These are phyloP conservation scores for Tupiocoris notatus DNA, from an alignment of 2,888 invertebrate genomes.

Conservation along the genomic window DNA sequence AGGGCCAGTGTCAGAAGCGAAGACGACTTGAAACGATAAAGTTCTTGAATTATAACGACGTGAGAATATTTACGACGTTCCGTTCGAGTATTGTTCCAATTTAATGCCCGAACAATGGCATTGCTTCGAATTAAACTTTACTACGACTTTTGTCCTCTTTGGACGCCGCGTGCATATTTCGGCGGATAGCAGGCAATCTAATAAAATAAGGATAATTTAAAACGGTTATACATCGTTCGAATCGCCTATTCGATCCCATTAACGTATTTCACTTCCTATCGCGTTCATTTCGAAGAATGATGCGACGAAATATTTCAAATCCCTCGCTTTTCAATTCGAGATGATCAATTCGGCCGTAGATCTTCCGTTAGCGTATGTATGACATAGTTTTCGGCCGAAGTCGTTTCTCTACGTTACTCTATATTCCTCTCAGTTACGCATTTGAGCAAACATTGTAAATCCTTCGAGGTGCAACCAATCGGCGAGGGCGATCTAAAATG, in stretches of 20 bases:
- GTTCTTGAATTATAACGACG: conserved; percentile 11
- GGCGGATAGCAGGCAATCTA: no score
- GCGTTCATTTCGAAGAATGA: background rate
- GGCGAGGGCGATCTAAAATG: conserved; percentile 7
- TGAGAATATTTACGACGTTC: conserved; percentile 21
- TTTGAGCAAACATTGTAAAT: conserved; percentile 17
- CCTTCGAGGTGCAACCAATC: conserved; percentile 7
- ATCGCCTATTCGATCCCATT: no score
- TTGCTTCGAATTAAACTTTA: no score
- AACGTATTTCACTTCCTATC: no score
- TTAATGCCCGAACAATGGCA: no score
- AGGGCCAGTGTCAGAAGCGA: background rate
- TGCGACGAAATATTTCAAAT: background rate
- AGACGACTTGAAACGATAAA: background rate
- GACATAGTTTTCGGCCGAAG: background rate
- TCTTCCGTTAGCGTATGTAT: background rate
- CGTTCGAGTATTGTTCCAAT: conserved; percentile 12
- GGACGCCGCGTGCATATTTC: no score
- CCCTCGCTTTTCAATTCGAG: background rate
- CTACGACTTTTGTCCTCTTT: no score
- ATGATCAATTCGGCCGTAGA: background rate
- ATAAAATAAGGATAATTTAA: no score
- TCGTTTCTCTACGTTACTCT: background rate
- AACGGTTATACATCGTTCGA: no score
- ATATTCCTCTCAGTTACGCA: background rate